Evolutionary conservation across 2,113 vertebrate genomes (phyloP).

Genomic region (Actenoides lindsayi): DNA sequence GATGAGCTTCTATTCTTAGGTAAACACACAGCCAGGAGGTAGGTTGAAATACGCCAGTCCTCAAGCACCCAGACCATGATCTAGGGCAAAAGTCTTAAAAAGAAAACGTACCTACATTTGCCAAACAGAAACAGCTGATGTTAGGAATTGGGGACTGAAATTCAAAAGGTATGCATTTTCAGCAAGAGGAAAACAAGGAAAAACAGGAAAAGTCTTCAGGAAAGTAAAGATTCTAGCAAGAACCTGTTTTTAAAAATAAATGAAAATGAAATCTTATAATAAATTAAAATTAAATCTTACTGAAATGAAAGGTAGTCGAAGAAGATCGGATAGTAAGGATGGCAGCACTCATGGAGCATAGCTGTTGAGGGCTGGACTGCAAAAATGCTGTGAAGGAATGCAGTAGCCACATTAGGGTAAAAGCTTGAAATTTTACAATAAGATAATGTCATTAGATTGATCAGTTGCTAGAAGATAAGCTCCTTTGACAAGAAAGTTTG

Average conservation of each 20-base stretch:
- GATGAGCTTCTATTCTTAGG: not conserved
- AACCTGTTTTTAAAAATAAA: not conserved
- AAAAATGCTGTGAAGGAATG: not conserved
- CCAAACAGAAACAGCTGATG: not conserved
- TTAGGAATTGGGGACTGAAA: not conserved
- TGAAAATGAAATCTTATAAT: not conserved
- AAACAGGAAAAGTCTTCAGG: not conserved
- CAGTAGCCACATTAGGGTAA: not conserved
- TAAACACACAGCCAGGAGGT: not conserved
- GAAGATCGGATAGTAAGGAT: not conserved
- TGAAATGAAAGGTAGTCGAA: not conserved
- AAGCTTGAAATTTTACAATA: not conserved
- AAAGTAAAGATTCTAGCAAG: not conserved
- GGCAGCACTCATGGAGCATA: not conserved
- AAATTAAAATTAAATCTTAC: not conserved
- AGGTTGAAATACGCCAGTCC: not conserved
- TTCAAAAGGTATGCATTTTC: not conserved
- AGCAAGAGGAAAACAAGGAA: not conserved
- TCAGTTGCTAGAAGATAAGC: not conserved
- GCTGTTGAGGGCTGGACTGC: not conserved
- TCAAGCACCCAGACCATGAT: not conserved
- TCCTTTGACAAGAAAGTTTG: not conserved
- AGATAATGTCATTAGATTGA: not conserved
- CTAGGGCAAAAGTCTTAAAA: not conserved
- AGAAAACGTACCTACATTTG: not conserved